Conservation (phyloP, 2,888 invertebrate genomes). For the Melanostoma mellinum region DNA sequence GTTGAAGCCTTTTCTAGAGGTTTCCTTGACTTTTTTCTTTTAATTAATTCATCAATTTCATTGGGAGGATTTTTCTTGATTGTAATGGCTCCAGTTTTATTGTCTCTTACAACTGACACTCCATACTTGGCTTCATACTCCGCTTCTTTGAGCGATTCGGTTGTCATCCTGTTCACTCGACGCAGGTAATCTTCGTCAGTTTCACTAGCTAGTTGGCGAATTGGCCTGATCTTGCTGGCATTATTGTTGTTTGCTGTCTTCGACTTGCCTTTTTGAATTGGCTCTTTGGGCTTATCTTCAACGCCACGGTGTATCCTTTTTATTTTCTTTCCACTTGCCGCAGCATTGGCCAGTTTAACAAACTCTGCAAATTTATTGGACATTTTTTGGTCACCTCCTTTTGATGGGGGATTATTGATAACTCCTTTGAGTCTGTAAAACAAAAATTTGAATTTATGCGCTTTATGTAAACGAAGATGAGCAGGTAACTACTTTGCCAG, state of each 20-base stretch:
- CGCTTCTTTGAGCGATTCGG: constrained; percentile 85
- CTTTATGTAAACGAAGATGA: neutral
- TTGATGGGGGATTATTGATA: constrained; percentile 89
- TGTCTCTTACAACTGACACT: constrained; percentile 84
- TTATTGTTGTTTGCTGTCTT: constrained; percentile 70
- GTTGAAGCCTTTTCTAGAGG: constrained; percentile 28
- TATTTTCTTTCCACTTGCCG: constrained; percentile 79
- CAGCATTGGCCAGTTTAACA: constrained; percentile 84
- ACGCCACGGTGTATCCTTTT: constrained; percentile 76
- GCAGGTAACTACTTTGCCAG: constrained; percentile 84
- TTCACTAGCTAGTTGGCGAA: constrained; percentile 86
- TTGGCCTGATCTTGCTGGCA: constrained; percentile 82
- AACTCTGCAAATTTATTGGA: constrained; percentile 87
- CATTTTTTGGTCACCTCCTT: constrained; percentile 88
- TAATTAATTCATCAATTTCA: constrained; percentile 83
- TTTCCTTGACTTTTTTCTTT: constrained; percentile 76
- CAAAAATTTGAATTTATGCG: too few species aligned
- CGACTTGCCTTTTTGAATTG: constrained; percentile 21
- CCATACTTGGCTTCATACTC: constrained; percentile 85
- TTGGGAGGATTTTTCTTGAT: constrained; percentile 83
- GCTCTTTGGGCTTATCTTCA: constrained; percentile 79
- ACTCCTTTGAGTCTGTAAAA: constrained; percentile 79
- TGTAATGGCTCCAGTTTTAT: constrained; percentile 82
- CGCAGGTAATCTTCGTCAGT: constrained; percentile 85
- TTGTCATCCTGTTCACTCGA: constrained; percentile 86